phyloP scores from a whole-genome alignment of 35 echinoderm and acorn worm species.

The Amphiura filiformis region DNA sequence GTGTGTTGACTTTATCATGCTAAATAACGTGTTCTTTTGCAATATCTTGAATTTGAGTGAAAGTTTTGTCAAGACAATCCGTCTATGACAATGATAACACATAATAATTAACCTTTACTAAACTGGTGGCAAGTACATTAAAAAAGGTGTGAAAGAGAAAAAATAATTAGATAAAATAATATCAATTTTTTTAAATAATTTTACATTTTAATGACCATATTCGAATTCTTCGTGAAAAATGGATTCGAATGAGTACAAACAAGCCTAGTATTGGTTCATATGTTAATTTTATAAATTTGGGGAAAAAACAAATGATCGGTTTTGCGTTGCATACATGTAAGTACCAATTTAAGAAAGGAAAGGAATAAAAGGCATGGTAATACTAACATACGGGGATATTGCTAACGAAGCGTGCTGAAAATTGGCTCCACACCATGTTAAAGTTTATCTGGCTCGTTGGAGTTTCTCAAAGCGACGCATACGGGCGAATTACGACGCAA shows the following conservation, averaged over 20 bases:
- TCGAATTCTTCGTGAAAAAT: no score
- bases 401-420: background rate
- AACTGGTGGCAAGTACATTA: no score
- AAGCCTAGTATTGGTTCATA: no score
- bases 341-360: no score
- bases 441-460: background rate
- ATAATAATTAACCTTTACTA: background rate
- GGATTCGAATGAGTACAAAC: no score
- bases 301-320: no score
- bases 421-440: background rate
- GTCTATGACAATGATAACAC: background rate
- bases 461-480: background rate
- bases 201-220: no score
- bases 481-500: background rate
- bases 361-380: background rate
- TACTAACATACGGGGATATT: background rate
- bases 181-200: no score
- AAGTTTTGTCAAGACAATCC: background rate
- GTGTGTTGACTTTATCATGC: background rate
- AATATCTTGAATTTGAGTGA: background rate
- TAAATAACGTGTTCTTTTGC: background rate
- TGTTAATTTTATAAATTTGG: no score
- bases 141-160: no score
- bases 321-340: no score
- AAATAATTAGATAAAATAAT: no score